Evolutionary conservation across 2,797 vertebrate species (phyloP).

Genomic region (Cacajao melanocephalus): DNA sequence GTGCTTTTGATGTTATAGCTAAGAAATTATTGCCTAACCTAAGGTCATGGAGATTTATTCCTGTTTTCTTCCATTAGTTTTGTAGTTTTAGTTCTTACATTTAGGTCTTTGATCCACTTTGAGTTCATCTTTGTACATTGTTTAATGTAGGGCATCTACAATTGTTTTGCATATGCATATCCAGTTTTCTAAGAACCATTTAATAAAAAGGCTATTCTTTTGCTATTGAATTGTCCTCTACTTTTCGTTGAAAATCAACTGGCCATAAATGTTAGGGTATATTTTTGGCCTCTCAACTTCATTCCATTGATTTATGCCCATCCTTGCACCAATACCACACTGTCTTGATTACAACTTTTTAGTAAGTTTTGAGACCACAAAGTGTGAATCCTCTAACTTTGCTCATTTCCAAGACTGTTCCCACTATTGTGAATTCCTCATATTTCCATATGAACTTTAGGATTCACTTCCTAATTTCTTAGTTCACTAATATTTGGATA

Average conservation of each 20-base stretch:
- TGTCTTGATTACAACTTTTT: background rate
- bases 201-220: background rate
- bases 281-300: background rate
- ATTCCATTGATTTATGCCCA: background rate
- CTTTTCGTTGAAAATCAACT: background rate
- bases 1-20: background rate
- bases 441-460: background rate
- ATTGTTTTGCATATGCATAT: background rate
- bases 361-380: background rate
- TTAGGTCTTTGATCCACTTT: background rate
- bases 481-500: background rate
- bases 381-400: background rate
- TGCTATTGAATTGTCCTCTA: background rate
- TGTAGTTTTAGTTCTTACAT: background rate
- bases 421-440: background rate
- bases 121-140: background rate
- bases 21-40: background rate
- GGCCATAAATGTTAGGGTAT: background rate
- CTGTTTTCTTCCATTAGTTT: background rate
- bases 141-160: background rate
- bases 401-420: background rate
- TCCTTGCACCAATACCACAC: background rate
- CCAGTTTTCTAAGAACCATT: background rate
- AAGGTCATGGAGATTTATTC: background rate
- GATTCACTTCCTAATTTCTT: background rate